Percentiles rank a stretch among this genome's conserved stretches.
Conservation (phyloP, 2,113 vertebrate species). For the Dasypus novemcinctus region DNA sequence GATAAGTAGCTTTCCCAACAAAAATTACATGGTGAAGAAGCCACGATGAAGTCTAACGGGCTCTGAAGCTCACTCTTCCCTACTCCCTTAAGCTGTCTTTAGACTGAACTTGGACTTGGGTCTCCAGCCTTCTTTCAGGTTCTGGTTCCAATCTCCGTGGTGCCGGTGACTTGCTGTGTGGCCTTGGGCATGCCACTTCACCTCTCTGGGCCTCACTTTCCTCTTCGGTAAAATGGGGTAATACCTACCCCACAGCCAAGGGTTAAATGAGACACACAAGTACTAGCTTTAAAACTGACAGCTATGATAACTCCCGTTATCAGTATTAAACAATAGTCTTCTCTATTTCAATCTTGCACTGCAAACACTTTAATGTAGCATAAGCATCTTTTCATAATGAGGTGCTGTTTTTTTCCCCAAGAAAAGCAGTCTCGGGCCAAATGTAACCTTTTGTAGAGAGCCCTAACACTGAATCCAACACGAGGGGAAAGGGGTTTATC, state of each 20-base stretch:
- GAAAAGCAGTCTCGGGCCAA: neutral
- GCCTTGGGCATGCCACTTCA: neutral
- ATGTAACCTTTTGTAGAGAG: neutral
- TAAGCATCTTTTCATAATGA: neutral
- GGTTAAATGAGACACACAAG: neutral
- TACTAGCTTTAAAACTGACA: neutral
- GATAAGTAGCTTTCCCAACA: neutral
- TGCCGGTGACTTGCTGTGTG: neutral
- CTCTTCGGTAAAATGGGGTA: neutral
- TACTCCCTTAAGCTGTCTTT: neutral
- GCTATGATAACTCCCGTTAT: neutral
- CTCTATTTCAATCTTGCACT: neutral
- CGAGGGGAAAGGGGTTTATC: neutral
- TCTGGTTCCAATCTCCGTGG: neutral
- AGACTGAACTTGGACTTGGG: neutral
- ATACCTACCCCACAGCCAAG: neutral
- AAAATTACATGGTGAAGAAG: neutral
- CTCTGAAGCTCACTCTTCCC: neutral
- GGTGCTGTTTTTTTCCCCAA: neutral
- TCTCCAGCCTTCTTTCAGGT: neutral
- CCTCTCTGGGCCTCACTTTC: neutral
- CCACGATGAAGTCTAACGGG: neutral
- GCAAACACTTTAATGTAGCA: neutral
- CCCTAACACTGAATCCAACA: neutral
- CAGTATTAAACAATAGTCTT: neutral